Base-by-base conservation (phyloP, 2,797 vertebrate genomes). In the Taenioides sp. region DNA sequence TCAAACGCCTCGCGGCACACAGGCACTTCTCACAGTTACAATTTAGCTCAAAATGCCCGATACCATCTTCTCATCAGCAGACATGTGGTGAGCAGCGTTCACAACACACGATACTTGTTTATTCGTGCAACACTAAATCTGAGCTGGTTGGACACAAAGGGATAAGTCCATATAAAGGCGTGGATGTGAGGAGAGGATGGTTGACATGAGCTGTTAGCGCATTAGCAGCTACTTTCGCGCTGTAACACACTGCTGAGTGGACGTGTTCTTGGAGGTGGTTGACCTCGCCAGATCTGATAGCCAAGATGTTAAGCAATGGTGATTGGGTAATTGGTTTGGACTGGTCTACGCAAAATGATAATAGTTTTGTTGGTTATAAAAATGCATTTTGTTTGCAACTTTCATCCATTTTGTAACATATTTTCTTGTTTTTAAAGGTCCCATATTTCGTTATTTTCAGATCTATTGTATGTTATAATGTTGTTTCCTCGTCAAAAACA, bases 1-100 rank as follows among this genome's bases (percentile, higher is more conserved):
- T 80, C 83, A 76, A 86, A 79, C 79, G 80, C 85, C 80, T 76
- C 34, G 73, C 65, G 3, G 57, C 16, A 73, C 37, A 68, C 73
- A 37, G 72, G 68, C 62, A n/a, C 16, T 82, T 67, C 70, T 77
- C 27, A 20, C 74, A 34, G 23, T 54, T 34, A 60, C 67, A 28
- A 68, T 75, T 60, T 25, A 62, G 47, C 18, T 34, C 17, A 62
- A 62, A 62, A 62, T 6, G 31, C 0, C 71, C 18, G 58, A 76
- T 67, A 52, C 0, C 52, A 69, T 63, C n/a, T 7, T 25, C 65
- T 66, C 12, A 34, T 77, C 66, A 3, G 61, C 63, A 52, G 55
- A 77, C 77, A 70, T 71, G 80, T 76, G 79, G 58, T 20, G 65
- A 65, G 61, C 43, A 65, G 74, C 67, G 23, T 22, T 54, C 43